A percentile compares a stretch with the other conserved stretches of the same genome.
Conservation (phyloP, 1,140 invertebrate genomes). For the Achatina immaculata region DNA sequence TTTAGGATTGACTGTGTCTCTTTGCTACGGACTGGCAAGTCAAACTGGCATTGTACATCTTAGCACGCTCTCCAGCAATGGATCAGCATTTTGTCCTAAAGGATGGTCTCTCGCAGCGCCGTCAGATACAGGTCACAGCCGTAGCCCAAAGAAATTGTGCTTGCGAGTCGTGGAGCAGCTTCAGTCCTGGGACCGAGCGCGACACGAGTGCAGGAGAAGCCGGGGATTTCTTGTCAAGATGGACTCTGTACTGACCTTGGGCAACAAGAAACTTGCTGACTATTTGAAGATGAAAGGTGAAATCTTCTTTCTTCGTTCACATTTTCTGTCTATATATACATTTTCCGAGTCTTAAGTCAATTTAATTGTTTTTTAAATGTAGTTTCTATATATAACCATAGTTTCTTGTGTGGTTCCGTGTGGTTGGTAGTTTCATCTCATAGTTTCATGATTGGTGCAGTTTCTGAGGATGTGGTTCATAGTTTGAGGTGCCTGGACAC, state of each 20-base stretch:
- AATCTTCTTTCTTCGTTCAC: background rate
- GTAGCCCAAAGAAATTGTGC: background rate
- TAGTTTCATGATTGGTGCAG: too few species aligned
- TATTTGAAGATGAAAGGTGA: conserved; percentile 1
- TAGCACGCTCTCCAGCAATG: background rate
- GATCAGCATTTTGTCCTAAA: background rate
- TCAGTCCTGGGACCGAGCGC: background rate
- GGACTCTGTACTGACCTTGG: background rate
- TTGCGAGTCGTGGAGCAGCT: background rate
- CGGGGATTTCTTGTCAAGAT: conserved; percentile 8
- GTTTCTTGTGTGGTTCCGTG: too few species aligned
- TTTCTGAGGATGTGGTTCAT: too few species aligned
- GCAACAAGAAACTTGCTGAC: background rate
- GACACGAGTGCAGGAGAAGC: background rate
- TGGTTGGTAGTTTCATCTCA: too few species aligned
- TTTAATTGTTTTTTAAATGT: too few species aligned
- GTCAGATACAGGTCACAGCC: background rate
- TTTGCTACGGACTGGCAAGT: background rate
- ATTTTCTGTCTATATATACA: too few species aligned
- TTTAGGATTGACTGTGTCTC: background rate
- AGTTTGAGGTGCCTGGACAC: too few species aligned
- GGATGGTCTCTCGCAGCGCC: background rate
- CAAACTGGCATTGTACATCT: background rate
- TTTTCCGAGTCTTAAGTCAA: too few species aligned
- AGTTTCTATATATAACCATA: too few species aligned